Conservation (phyloP, 2,113 vertebrate genomes). For the Oxyruncus cristatus region DNA sequence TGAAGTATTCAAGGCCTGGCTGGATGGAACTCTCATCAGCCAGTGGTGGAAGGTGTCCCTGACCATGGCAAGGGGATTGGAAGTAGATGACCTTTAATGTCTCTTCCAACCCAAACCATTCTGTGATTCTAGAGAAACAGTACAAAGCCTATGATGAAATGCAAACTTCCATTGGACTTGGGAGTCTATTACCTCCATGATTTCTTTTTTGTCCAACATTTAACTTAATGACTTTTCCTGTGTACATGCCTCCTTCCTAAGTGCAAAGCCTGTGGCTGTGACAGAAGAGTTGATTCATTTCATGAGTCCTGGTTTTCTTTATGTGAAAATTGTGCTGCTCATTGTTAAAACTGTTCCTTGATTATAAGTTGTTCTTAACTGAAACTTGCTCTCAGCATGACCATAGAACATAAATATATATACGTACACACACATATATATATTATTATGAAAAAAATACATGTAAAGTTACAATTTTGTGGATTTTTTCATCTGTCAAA, state of each 20-base stretch:
- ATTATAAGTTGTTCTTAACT: not conserved
- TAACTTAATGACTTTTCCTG: not conserved
- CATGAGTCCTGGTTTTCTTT: not conserved
- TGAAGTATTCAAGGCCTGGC: not conserved
- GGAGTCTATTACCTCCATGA: not conserved
- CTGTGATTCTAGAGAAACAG: not conserved
- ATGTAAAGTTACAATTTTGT: not conserved
- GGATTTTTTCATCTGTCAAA: not conserved
- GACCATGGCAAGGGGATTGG: rapidly evolving
- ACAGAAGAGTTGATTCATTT: not conserved
- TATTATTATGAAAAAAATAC: not conserved
- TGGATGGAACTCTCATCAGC: not conserved
- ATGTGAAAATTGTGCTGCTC: not conserved
- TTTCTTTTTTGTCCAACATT: not conserved
- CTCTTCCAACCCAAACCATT: not conserved
- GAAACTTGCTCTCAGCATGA: not conserved
- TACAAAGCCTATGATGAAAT: not conserved
- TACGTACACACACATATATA: no score
- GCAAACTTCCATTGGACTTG: not conserved
- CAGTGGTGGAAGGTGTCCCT: not conserved
- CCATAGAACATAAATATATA: not conserved
- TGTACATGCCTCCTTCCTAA: not conserved
- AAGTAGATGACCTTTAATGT: not conserved
- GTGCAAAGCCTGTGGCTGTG: not conserved
- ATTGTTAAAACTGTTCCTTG: not conserved